Percentiles rank a stretch among this genome's conserved stretches.
These are phyloP conservation scores for Antheraea assamensis DNA, from an alignment of 2,888 invertebrate genomes.

Conservation along the genomic window DNA sequence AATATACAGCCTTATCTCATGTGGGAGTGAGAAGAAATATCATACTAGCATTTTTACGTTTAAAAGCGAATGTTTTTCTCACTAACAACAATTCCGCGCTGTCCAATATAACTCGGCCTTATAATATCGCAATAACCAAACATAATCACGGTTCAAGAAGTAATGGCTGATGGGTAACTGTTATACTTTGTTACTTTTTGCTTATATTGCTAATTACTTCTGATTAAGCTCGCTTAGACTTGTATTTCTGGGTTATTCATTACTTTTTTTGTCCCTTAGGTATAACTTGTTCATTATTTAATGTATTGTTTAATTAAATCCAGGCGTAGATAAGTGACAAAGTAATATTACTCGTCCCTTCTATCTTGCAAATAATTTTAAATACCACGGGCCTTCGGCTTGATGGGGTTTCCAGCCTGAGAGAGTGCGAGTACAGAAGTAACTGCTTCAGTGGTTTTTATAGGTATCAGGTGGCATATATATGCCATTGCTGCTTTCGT, in stretches of 20 bases:
- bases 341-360: too few species aligned
- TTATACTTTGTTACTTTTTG: constrained; percentile 16
- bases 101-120: neutral
- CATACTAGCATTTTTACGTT: constrained; percentile 36
- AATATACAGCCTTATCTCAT: constrained; percentile 15
- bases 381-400: too few species aligned
- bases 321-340: too few species aligned
- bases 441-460: too few species aligned
- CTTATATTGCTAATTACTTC: neutral
- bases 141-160: neutral
- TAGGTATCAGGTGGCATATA: too few species aligned
- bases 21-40: constrained; percentile 36
- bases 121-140: neutral
- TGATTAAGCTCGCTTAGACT: constrained; percentile 2
- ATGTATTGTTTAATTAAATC: too few species aligned
- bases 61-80: constrained; percentile 47
- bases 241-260: neutral
- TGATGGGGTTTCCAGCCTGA: too few species aligned
- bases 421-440: too few species aligned
- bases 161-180: neutral
- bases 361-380: too few species aligned
- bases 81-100: constrained; percentile 32
- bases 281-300: too few species aligned
- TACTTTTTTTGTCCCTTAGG: neutral
- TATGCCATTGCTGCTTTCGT: too few species aligned